A percentile compares a stretch with the other conserved stretches of the same genome.
These are phyloP conservation scores for Tenrec ecaudatus DNA, from an alignment of 2,113 vertebrate species.

Conservation along the genomic window DNA sequence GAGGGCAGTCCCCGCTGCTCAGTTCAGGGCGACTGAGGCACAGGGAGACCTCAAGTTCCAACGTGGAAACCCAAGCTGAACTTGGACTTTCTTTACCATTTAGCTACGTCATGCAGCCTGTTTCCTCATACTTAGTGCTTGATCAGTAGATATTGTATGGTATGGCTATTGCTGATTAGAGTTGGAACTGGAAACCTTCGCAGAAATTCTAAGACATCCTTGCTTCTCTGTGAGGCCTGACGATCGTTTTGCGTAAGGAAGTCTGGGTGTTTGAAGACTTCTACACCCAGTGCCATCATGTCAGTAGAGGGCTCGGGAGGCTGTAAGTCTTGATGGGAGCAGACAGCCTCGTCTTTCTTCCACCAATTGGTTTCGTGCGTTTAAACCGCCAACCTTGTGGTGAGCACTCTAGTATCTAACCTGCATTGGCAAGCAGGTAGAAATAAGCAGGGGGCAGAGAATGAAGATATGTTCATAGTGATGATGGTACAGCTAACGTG, in stretches of 20 bases:
- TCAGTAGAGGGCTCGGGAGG: no score
- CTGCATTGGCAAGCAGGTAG: not conserved
- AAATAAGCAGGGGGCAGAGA: not conserved
- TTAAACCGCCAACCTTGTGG: no score
- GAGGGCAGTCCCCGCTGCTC: not conserved
- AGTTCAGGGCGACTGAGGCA: not conserved
- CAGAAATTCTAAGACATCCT: not conserved
- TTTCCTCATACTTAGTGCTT: not conserved
- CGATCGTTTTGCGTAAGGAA: not conserved
- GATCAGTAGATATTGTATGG: not conserved
- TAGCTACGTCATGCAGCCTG: not conserved
- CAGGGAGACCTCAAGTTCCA: not conserved
- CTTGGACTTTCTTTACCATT: not conserved
- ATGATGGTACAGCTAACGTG: not conserved
- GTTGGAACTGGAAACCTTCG: not conserved
- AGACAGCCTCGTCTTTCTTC: no score
- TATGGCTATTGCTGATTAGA: not conserved
- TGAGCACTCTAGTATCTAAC: no score
- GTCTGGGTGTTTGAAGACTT: not conserved
- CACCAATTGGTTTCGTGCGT: no score
- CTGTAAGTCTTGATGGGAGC: no score
- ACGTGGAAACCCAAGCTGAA: not conserved
- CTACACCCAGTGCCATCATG: not conserved
- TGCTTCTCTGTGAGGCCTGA: not conserved
- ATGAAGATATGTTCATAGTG: not conserved